These are phyloP conservation scores for Scleropages formosus DNA, from an alignment of 2,797 vertebrate species.

Conservation along the genomic window DNA sequence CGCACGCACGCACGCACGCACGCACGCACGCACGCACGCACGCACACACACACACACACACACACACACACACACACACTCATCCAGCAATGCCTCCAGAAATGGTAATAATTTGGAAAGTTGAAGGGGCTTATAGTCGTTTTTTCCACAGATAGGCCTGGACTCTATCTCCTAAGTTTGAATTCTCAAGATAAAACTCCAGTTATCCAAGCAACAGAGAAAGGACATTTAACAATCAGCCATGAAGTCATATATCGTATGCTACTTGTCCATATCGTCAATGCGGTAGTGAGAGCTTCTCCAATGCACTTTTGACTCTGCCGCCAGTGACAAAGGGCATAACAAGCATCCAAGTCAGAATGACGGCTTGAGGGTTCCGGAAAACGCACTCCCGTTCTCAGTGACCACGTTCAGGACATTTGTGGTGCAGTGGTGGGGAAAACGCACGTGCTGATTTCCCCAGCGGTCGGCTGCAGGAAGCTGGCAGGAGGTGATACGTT, in stretches of 20 bases:
- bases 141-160: background rate
- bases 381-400: background rate
- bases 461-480: conserved; percentile 13
- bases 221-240: background rate
- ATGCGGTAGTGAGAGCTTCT: background rate
- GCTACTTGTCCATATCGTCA: background rate
- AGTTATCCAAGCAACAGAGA: background rate
- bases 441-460: conserved; percentile 3
- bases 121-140: background rate
- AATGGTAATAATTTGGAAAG: conserved; percentile 12
- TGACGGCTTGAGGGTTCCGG: background rate
- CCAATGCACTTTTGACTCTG: background rate
- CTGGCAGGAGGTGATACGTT: conserved; percentile 5
- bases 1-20: too few species aligned
- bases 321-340: background rate
- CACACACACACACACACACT: conserved; percentile 11
- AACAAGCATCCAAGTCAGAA: background rate
- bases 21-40: too few species aligned
- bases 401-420: background rate
- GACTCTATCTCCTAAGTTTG: background rate
- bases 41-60: too few species aligned
- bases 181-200: background rate
- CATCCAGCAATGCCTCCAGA: background rate
- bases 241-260: background rate
- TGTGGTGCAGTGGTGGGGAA: background rate